phyloP scores from a whole-genome alignment of 2,797 vertebrate species.

The Gallinago nigripennis region DNA sequence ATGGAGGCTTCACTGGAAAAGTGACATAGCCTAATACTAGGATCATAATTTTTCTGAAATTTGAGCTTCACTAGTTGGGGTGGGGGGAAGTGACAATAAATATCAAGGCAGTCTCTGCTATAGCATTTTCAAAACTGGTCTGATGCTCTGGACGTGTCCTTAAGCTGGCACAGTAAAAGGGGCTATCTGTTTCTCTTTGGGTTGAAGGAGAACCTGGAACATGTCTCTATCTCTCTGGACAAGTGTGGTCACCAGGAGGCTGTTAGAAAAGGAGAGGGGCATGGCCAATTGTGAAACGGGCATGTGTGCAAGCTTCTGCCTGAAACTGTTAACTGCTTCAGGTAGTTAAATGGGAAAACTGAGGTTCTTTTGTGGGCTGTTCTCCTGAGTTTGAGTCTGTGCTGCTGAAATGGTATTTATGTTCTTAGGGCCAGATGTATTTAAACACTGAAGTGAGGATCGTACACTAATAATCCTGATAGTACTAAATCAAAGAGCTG shows the following conservation, averaged over 20 bases:
- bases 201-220: neutral
- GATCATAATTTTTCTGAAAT: neutral
- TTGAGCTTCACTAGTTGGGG: neutral
- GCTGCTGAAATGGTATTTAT: neutral
- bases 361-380: fast-evolving
- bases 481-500: neutral
- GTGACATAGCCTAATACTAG: neutral
- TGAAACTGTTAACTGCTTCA: neutral
- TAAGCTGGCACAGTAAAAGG: neutral
- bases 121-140: neutral
- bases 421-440: neutral
- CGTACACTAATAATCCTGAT: neutral
- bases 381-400: neutral
- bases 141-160: neutral
- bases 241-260: neutral
- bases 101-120: neutral
- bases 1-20: neutral
- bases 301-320: neutral
- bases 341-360: neutral
- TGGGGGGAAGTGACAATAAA: neutral
- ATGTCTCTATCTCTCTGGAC: neutral
- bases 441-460: neutral
- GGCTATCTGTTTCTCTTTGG: neutral
- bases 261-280: neutral
- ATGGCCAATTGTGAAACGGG: neutral